Evolutionary conservation across 2,113 vertebrate genomes (phyloP), one percentile per base, ranked within the genome.

Genomic region (Trogon melanurus): DNA sequence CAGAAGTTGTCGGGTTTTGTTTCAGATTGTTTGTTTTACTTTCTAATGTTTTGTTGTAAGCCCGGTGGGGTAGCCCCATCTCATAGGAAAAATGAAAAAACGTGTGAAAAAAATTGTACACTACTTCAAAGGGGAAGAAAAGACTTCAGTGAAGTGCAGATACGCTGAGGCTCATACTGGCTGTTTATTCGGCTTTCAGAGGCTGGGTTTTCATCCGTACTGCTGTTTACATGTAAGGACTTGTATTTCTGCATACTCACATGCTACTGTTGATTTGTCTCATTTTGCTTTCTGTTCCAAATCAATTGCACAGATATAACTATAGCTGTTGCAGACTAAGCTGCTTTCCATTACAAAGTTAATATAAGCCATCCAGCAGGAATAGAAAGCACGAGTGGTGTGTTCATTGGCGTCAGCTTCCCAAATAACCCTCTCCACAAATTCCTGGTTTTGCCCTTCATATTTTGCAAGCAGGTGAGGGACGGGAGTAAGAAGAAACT

Each of bases 11-110:
- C 66, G 36, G 41, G 5, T 26, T 74, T 92, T 83, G 6, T 74
- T 92, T 92, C 6, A 2, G 32, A 78, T 72, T 87, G 86, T 86
- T 94, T 95, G 83, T 60, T 96, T 94, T 91, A 81, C 45, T 91
- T 95, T 86, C 84, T 93, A 69, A 26, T 74, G 57, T 6, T 78
- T 36, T 85, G 53, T 72, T 94, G 61, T 58, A 41, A 89, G 41
- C 79, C 75, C 76, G 47, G 62, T 54, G n/a, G 70, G 30, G 47
- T 51, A 88, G 32, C n/a, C 21, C 67, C 10, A 91, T 76, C 72
- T 54, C 3, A 2, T 20, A 91, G 58, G 80, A 88, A 89, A 85
- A 89, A 56, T 18, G 34, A 92, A 86, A 80, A 83, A 71, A 10
- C 6, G 11, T 74, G 48, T 11, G 71, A 93, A 95, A 95, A 47